Evolutionary conservation across 2,888 invertebrate genomes (phyloP).

Genomic region (Harpalus rufipes): DNA sequence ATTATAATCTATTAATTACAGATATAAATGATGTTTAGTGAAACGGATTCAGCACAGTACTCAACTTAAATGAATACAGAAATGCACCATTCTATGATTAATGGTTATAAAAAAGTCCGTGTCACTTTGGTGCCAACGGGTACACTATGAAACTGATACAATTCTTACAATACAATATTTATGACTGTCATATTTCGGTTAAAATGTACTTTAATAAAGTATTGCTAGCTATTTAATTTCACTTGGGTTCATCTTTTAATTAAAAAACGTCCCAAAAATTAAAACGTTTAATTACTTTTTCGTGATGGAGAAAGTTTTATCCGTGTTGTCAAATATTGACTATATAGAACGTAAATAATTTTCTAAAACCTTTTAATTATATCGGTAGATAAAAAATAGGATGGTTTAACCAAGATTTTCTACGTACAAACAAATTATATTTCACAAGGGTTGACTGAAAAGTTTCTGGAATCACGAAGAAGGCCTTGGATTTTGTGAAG

Average conservation of each 20-base stretch:
- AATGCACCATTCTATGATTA: neutral
- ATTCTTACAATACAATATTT: neutral
- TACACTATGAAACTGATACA: neutral
- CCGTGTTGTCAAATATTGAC: slow-evolving; percentile 21
- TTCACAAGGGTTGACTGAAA: too few species aligned
- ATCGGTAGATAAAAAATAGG: neutral
- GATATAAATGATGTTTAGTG: neutral
- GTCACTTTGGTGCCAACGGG: neutral
- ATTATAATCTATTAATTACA: slow-evolving; percentile 22
- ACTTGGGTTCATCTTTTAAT: slow-evolving; percentile 36
- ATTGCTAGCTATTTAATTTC: slow-evolving; percentile 21
- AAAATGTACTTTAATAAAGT: slow-evolving; percentile 20
- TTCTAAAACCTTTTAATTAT: neutral
- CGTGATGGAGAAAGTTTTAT: slow-evolving; percentile 29
- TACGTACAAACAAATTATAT: too few species aligned
- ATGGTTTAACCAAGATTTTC: neutral
- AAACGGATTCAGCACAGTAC: neutral
- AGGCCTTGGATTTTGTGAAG: too few species aligned
- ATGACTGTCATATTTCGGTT: neutral
- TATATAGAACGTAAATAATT: slow-evolving; percentile 7
- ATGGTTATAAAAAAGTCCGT: neutral
- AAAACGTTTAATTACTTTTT: slow-evolving; percentile 52
- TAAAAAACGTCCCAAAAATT: slow-evolving; percentile 31
- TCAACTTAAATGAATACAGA: neutral
- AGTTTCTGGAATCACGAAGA: too few species aligned